Percentiles rank a stretch among this genome's conserved stretches.
phyloP scores from a whole-genome alignment of 2,888 invertebrate species.

The Diploptera punctata region DNA sequence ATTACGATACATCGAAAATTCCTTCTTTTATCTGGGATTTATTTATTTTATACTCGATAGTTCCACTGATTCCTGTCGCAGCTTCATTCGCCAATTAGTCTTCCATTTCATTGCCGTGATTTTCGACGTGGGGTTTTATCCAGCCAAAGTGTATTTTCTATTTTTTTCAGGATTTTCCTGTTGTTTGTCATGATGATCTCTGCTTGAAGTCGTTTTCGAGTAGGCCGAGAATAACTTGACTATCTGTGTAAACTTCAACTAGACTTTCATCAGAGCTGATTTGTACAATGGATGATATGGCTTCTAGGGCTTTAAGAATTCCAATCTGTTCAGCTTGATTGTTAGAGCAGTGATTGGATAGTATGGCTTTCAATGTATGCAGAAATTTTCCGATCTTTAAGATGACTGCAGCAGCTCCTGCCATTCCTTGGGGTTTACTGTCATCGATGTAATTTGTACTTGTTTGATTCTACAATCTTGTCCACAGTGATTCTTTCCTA shows the following conservation, averaged over 20 bases:
- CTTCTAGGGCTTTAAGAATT: neutral
- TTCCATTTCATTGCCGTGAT: too few species aligned
- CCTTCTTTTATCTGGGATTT: too few species aligned
- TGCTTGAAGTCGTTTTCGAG: neutral
- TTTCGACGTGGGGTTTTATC: neutral
- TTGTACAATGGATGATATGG: too few species aligned
- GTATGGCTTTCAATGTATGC: neutral
- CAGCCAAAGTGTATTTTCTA: neutral
- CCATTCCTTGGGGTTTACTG: too few species aligned
- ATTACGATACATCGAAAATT: too few species aligned
- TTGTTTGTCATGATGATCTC: neutral
- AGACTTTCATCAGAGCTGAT: neutral
- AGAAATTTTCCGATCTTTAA: too few species aligned
- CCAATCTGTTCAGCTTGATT: neutral
- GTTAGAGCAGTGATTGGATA: too few species aligned
- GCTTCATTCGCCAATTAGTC: neutral
- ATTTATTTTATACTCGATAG: too few species aligned
- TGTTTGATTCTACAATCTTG: too few species aligned
- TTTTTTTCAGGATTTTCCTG: neutral
- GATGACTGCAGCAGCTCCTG: too few species aligned
- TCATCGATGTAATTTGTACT: neutral
- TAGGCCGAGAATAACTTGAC: neutral
- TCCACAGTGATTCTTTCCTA: too few species aligned
- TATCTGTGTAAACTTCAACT: neutral
- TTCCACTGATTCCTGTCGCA: neutral